Evolutionary conservation across 2,797 vertebrate species (phyloP).

Genomic region (Chromis chromis): DNA sequence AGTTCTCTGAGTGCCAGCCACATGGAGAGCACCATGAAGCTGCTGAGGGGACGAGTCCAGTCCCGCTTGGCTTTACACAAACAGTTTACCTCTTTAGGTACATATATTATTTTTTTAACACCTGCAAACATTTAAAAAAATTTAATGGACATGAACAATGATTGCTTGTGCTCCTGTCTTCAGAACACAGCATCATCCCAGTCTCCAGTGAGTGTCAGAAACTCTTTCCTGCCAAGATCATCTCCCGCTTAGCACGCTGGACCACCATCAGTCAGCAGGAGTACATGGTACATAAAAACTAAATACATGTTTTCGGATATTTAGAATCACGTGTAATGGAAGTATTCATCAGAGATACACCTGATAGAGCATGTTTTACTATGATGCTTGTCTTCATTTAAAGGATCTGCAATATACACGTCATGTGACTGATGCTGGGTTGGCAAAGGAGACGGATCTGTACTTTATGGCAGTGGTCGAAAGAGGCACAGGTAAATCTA

Average conservation of each 20-base stretch:
- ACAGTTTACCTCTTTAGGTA: conserved; percentile 93
- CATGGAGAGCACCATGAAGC: conserved; percentile 96
- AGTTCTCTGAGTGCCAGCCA: conserved; percentile 95
- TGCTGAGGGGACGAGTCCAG: conserved; percentile 91
- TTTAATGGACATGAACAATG: not conserved
- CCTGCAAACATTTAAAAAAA: not conserved
- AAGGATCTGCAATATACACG: conserved; percentile 90
- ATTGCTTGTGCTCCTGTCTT: conserved; percentile 38
- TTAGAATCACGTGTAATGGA: not conserved
- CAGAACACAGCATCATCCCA: conserved; percentile 94
- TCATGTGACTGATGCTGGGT: conserved; percentile 89
- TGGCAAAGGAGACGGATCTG: conserved; percentile 92
- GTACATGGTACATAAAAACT: conserved; percentile 84
- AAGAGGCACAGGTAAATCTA: conserved; percentile 91
- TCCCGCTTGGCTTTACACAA: conserved; percentile 95
- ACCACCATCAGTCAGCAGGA: conserved; percentile 88
- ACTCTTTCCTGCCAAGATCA: conserved; percentile 94
- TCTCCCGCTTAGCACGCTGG: conserved; percentile 93
- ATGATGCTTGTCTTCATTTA: conserved; percentile 8
- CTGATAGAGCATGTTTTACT: not conserved
- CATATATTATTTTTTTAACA: conserved; percentile 61
- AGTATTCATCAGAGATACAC: not conserved
- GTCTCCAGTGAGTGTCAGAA: conserved; percentile 93
- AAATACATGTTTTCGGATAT: not conserved
- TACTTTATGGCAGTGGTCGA: conserved; percentile 94